phyloP scores from a whole-genome alignment of 2,797 vertebrate genomes.

The Sardinella longiceps region DNA sequence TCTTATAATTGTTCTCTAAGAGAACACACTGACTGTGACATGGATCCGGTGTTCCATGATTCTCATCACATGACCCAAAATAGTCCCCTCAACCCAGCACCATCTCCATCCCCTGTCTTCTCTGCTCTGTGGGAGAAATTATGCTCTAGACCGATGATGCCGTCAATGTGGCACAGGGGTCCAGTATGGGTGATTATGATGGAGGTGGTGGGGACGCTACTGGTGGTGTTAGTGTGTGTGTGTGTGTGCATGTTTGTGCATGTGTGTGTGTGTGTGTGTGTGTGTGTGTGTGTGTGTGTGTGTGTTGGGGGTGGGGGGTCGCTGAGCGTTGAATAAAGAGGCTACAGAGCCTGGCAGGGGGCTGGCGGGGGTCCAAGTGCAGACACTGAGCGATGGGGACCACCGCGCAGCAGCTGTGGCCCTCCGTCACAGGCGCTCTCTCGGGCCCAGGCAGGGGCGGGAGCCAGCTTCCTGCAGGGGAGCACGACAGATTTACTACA shows the following conservation, averaged over 20 bases:
- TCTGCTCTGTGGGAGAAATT: not conserved
- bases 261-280: not conserved
- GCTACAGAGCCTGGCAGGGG: constrained; percentile 4
- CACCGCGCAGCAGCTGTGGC: constrained; percentile 70
- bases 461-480: constrained; percentile 62
- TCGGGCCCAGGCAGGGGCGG: constrained; percentile 50
- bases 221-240: not conserved
- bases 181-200: not conserved
- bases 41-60: not conserved
- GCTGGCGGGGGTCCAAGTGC: not conserved
- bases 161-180: not conserved
- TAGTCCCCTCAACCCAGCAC: too few relatives aligned
- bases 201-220: not conserved
- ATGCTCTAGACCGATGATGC: not conserved
- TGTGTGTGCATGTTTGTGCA: too few relatives aligned
- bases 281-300: not conserved
- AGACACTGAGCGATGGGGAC: constrained; percentile 42
- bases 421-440: constrained; percentile 57
- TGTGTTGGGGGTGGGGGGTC: not conserved
- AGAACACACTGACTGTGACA: not conserved
- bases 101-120: not conserved
- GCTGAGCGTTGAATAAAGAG: constrained; percentile 18
- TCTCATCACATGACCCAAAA: not conserved
- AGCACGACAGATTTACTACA: constrained; percentile 66
- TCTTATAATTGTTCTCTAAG: not conserved